Conservation (phyloP, 2,888 invertebrate genomes). For the Drosophila fungiperda region DNA sequence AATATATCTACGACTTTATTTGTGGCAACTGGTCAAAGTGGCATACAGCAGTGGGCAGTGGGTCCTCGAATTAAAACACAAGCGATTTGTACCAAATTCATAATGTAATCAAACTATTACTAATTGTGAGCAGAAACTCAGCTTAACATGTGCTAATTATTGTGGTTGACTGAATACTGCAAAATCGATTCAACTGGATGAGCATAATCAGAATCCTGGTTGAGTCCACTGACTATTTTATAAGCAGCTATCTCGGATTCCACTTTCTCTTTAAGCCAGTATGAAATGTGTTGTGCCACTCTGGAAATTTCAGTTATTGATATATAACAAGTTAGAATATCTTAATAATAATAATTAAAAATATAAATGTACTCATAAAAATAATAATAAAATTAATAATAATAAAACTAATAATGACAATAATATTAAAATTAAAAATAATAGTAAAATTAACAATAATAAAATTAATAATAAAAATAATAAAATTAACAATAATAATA, state of each 20-base stretch:
- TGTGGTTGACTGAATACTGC: background rate
- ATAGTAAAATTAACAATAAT: too few relatives aligned
- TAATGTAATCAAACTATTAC: slow-evolving; percentile 44
- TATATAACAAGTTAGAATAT: background rate
- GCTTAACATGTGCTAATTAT: slow-evolving; percentile 4
- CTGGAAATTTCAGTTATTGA: background rate
- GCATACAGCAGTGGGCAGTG: background rate
- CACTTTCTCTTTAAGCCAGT: background rate
- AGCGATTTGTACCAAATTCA: slow-evolving; percentile 45
- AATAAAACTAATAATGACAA: too few relatives aligned
- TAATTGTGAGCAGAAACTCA: slow-evolving; percentile 13
- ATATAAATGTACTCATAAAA: too few relatives aligned
- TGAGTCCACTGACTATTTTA: background rate
- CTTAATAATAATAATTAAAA: too few relatives aligned
- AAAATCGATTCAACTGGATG: background rate
- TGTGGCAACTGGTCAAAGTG: slow-evolving; percentile 24
- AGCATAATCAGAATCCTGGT: background rate
- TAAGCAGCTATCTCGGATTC: background rate
- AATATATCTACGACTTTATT: slow-evolving; percentile 67
- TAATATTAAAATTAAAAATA: too few relatives aligned
- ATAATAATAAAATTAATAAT: too few relatives aligned
- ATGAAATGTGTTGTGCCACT: background rate
- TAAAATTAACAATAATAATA: too few relatives aligned
- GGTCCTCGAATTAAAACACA: slow-evolving; percentile 8
- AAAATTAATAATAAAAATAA: too few relatives aligned